A percentile compares a stretch with the other conserved stretches of the same genome.
Evolutionary conservation across 2,113 vertebrate genomes (phyloP).

Genomic region (Hippoglossus stenolepis): DNA sequence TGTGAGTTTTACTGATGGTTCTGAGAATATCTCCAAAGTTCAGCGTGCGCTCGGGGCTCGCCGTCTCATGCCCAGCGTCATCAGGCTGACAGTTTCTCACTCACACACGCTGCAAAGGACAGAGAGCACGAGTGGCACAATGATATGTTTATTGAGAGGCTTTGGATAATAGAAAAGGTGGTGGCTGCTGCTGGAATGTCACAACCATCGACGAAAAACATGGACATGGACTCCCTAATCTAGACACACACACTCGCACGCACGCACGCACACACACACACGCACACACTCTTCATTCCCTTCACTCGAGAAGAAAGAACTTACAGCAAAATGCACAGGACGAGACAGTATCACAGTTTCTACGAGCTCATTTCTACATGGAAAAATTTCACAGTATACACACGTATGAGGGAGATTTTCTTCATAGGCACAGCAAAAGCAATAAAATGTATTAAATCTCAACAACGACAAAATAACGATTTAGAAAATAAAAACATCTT

Average conservation of each 20-base stretch:
- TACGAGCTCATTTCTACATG: slow-evolving; percentile 72
- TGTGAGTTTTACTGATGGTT: slow-evolving; percentile 41
- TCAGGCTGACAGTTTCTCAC: slow-evolving; percentile 57
- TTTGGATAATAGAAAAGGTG: slow-evolving; percentile 82
- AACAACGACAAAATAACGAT: slow-evolving; percentile 52
- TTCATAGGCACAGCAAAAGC: slow-evolving; percentile 78
- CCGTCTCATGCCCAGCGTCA: slow-evolving; percentile 50
- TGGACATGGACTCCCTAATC: slow-evolving; percentile 58
- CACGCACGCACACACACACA: slow-evolving; percentile 14
- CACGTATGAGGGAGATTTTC: slow-evolving; percentile 50
- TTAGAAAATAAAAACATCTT: slow-evolving; percentile 58
- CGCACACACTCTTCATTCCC: slow-evolving; percentile 1
- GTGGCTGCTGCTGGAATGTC: slow-evolving; percentile 75
- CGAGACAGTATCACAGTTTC: slow-evolving; percentile 77
- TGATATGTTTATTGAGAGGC: slow-evolving; percentile 85
- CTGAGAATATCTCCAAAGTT: slow-evolving; percentile 64
- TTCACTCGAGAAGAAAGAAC: slow-evolving; percentile 49
- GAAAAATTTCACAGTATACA: slow-evolving; percentile 69
- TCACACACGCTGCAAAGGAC: slow-evolving; percentile 43
- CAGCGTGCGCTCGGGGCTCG: slow-evolving; percentile 63
- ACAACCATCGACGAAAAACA: slow-evolving; percentile 75
- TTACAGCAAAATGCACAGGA: slow-evolving; percentile 71
- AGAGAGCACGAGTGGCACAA: slow-evolving; percentile 70
- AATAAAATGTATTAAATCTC: slow-evolving; percentile 52
- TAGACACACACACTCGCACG: slow-evolving; percentile 24